Percentiles rank a stretch among this genome's conserved stretches.
Evolutionary conservation across 2,113 vertebrate genomes (phyloP).

Genomic region (Indicator indicator): DNA sequence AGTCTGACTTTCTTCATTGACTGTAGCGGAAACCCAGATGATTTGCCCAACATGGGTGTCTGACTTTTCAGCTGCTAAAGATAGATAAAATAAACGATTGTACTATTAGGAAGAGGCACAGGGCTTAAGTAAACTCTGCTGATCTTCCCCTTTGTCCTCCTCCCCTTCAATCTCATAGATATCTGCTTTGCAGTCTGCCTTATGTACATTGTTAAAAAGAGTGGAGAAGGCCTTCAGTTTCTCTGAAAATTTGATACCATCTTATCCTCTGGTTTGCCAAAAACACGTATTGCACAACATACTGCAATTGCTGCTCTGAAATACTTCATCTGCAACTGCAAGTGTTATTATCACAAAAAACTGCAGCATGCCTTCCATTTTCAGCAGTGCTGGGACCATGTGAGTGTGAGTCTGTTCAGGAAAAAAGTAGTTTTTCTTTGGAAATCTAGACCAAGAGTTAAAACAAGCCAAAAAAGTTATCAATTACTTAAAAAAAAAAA

Average conservation of each 20-base stretch:
- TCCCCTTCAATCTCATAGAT: neutral
- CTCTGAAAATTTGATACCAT: neutral
- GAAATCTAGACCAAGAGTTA: too few relatives aligned
- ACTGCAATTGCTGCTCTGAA: neutral
- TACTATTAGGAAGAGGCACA: neutral
- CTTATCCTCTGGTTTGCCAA: neutral
- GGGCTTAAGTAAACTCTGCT: neutral
- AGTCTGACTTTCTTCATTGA: neutral
- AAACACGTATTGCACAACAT: neutral
- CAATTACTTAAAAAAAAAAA: too few relatives aligned
- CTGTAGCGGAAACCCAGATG: neutral
- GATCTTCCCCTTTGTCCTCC: neutral
- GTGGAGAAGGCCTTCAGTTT: neutral
- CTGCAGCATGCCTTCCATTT: neutral
- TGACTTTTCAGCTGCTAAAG: neutral
- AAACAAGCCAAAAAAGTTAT: too few relatives aligned
- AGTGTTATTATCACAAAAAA: neutral
- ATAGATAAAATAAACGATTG: neutral
- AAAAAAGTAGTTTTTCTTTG: neutral
- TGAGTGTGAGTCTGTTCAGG: neutral
- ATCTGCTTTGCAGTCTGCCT: neutral
- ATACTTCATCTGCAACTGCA: neutral
- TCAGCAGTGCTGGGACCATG: neutral
- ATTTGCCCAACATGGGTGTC: neutral
- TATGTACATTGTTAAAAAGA: neutral